Evolutionary conservation across 2,113 vertebrate genomes (phyloP).

Genomic region (Gallinago paraguaiae): DNA sequence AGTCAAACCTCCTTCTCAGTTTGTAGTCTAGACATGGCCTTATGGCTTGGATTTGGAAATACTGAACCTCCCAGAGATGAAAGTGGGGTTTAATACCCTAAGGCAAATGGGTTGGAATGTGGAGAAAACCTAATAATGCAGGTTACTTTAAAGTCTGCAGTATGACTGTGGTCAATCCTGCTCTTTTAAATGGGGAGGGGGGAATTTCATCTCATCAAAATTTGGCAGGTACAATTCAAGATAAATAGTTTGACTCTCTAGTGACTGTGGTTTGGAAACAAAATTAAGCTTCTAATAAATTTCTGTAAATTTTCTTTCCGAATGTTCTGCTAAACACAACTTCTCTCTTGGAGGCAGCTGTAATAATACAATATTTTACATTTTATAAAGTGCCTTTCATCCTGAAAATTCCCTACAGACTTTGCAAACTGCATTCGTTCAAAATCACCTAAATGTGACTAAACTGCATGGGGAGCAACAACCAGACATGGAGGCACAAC

Average conservation of each 20-base stretch:
- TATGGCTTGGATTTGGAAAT: conserved; percentile 57
- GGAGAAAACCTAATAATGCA: conserved; percentile 48
- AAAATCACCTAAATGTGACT: not conserved
- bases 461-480: not conserved
- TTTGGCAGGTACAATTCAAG: conserved; percentile 44
- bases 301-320: conserved; percentile 30
- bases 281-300: conserved; percentile 54
- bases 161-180: conserved; percentile 29
- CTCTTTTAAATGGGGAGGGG: conserved; percentile 13
- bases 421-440: not conserved
- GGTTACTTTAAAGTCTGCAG: conserved; percentile 54
- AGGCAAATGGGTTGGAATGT: conserved; percentile 59
- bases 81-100: conserved; percentile 51
- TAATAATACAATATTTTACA: conserved; percentile 42
- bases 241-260: conserved; percentile 47
- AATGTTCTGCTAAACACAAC: conserved; percentile 21
- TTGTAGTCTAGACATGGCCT: conserved; percentile 58
- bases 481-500: not conserved
- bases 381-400: conserved; percentile 39
- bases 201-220: conserved; percentile 46
- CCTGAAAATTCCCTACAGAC: conserved; percentile 2
- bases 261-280: conserved; percentile 38
- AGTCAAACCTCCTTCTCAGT: conserved; percentile 42
- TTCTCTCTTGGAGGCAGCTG: conserved; percentile 32
- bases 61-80: conserved; percentile 41